Evolutionary conservation across 2,797 vertebrate genomes (phyloP), one percentile per base, ranked within the genome.

Genomic region (Taenioides sp.): DNA sequence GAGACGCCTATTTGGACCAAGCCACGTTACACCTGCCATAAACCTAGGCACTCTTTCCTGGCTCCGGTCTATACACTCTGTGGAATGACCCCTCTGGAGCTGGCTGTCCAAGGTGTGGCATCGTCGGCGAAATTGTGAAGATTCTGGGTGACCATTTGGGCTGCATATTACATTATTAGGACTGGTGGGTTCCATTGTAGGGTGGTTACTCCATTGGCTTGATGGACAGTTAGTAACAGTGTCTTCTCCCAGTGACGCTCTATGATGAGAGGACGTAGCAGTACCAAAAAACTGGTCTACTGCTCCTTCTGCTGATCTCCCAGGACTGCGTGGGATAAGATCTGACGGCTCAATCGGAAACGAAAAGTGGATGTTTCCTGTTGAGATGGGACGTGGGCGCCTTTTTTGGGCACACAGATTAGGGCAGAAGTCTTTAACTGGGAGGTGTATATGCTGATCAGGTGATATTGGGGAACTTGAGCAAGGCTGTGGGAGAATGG

Each of bases 351-450:
- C 94, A 14, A 96, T 84, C 0, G 96, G 95, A 76, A 95, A 95
- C 6, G 95, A 95, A 77, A 97, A 93, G 58, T 96, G 89, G 7
- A 98, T 95, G 80, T 96, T 96, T 28, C 96, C 96, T 18, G 95
- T 91, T 4, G 97, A 98, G 50, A 95, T 89, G 18, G 97, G 95
- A 1, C 96, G 94, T 0, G 95, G 95, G 67, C 89, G 93, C 66
- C 95, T 94, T n/a, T 92, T 93, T 75, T 94, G 95, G 82, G 92
- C 91, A 85, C 91, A 90, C 58, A 93, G 95, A 72, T 92, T 95
- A 72, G 94, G 72, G 80, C 91, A 93, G 69, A 91, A 85, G 84
- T 97, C 95, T 22, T 94, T 94, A 79, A 91, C 94, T 1, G 94
- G 95, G 37, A 95, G 71, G 84, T 88, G 91, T 78, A 92, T 77